These are phyloP conservation scores for Apistogramma diplotaenia DNA, from an alignment of 2,113 vertebrate genomes.

Conservation along the genomic window DNA sequence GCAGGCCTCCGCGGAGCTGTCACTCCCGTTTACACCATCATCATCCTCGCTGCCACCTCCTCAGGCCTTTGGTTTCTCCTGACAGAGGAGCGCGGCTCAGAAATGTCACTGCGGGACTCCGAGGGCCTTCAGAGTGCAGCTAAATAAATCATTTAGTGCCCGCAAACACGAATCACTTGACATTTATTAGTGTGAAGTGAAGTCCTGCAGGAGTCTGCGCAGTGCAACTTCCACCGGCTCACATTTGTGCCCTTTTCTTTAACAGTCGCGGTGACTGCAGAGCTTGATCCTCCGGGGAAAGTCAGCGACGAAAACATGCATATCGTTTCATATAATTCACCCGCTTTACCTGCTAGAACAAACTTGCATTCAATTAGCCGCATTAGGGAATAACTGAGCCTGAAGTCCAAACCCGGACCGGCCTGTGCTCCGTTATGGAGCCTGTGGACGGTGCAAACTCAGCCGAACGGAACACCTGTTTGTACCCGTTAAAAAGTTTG, in stretches of 20 bases:
- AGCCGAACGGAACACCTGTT: neutral
- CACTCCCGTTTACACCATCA: constrained; percentile 44
- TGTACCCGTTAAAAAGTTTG: neutral
- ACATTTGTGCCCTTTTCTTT: neutral
- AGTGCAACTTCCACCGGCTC: neutral
- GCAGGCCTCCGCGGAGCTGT: constrained; percentile 40
- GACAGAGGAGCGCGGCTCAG: neutral
- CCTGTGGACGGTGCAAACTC: neutral
- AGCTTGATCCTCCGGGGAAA: too few relatives aligned
- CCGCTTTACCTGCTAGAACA: too few relatives aligned
- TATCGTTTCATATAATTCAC: fast-evolving
- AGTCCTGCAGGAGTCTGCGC: neutral
- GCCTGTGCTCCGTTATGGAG: fast-evolving
- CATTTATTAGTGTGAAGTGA: neutral
- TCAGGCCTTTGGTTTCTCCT: constrained; percentile 2
- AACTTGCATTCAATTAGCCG: fast-evolving
- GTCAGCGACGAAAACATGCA: too few relatives aligned
- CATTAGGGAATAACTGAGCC: neutral
- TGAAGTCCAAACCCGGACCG: neutral
- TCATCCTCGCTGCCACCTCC: neutral
- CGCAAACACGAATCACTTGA: constrained; percentile 1
- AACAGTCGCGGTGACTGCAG: too few relatives aligned
- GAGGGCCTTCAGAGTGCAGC: neutral
- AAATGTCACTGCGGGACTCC: neutral
- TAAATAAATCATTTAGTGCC: neutral